Evolutionary conservation across 2,888 invertebrate genomes (phyloP), one percentile per base, ranked within the genome.

Genomic region (Drosophila histrio): DNA sequence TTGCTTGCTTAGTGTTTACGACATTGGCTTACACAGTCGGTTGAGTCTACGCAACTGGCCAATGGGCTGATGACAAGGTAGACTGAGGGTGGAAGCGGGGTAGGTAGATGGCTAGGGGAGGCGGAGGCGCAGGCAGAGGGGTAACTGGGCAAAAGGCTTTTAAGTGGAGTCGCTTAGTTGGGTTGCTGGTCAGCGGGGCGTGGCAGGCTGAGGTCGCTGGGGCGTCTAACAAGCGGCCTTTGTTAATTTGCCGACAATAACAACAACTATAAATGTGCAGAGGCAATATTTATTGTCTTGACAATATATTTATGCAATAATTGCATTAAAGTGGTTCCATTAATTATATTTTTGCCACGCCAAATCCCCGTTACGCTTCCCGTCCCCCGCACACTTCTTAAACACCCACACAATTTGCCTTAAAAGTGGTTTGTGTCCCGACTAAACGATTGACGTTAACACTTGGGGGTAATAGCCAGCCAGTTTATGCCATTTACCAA

Each of bases 231-330:
- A 44, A 43, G 64, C 60, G 44, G 72, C 61, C 86, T 79, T 82
- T 80, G 83, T 82, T 59, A 71, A 76, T 79, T 75, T 72, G 83
- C 80, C 80, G 86, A 79, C 83, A 72, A 59, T 26, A 58, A 47
- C 58, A 59, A 46, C 39, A 15, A 30, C 39, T 49, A 47, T 46
- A 66, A 69, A 77, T 58, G 54, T 56, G 74, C 74, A 66, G 52
- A n/a, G 41, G 26, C 63, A 72, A 44, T 81, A 87, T 87, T 79
- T 79, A 74, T 82, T 88, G 72, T 77, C 79, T 82, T 68, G 63
- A 61, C 79, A 87, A 82, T 87, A 85, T 86, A 86, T 82, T 77
- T 77, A 88, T 83, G 83, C 74, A 85, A 79, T 88, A 79, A 77
- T 88, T 83, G 83, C 83, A 88, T 76, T 61, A 63, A 86, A 86